These are phyloP conservation scores for Lineus longissimus DNA, from an alignment of 1,140 invertebrate species.

Conservation along the genomic window DNA sequence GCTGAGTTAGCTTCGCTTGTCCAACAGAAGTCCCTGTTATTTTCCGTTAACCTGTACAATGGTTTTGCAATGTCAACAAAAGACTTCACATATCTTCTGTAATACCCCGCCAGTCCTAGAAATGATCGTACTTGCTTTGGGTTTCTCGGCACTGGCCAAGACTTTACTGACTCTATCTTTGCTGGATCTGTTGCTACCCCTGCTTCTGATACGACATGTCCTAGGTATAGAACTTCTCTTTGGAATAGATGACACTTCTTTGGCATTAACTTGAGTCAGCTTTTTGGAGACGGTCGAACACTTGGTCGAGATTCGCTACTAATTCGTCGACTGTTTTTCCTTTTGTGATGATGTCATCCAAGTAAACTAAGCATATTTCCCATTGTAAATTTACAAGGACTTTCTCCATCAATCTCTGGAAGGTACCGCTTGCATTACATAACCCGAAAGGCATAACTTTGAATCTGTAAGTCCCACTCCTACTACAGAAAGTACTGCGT, in stretches of 20 bases:
- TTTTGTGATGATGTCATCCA: constrained; percentile 14
- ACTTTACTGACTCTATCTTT: no score
- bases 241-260: constrained; percentile 52
- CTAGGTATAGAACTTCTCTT: constrained; percentile 21
- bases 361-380: constrained; percentile 11
- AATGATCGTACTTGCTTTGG: no score
- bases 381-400: constrained; percentile 20
- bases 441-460: constrained; percentile 16
- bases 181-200: constrained; percentile 22
- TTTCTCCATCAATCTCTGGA: constrained; percentile 16
- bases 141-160: no score
- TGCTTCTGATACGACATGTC: constrained; percentile 21
- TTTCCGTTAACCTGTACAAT: no score
- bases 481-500: constrained; percentile 40
- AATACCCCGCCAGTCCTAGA: no score
- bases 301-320: neutral
- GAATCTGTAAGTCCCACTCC: constrained; percentile 22
- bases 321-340: constrained; percentile 6
- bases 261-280: constrained; percentile 49
- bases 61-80: no score
- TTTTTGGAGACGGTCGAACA: constrained; percentile 8
- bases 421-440: constrained; percentile 15
- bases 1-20: no score
- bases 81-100: no score
- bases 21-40: no score